Evolutionary conservation across 2,113 vertebrate species (phyloP), one percentile per base, ranked within the genome.

Genomic region (Pachyramphus minor): DNA sequence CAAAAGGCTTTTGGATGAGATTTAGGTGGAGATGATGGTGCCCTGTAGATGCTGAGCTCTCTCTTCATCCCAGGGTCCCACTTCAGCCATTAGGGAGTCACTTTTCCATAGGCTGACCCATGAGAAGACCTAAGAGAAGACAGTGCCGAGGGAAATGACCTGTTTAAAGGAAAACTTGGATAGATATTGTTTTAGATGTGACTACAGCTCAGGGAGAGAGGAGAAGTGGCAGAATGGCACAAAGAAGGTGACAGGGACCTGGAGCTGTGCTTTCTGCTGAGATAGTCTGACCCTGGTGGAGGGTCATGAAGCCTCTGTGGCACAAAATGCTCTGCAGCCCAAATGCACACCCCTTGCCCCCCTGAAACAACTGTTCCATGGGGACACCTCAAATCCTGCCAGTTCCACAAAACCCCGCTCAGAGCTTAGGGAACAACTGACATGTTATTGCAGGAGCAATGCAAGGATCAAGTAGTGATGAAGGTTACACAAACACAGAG

Each of bases 381-480:
- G 45, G 24, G 30, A 9, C 27, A 55, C 31, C 11, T 10, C 12
- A 30, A 4, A 11, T 22, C 33, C 56, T 71, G 35, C 0, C 66
- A 62, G 33, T 31, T 12, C 55, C 58, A 33, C 23, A n/a, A 80
- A 81, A 6, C 3, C 18, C 33, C 0, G 0, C 12, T 22, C 11
- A 17, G 3, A 6, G 35, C 22, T 49, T 1, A 11, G 28, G 71
- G 28, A 62, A 8, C 0, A 2, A 8, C 24, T 42, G 10, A 12
- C 13, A 4, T 30, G 58, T 44, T 53, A n/a, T 7, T 56, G 47
- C 35, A 77, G 64, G n/a, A 62, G 25, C 22, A 71, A 30, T 11
- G 41, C 31, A 6, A 53, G 47, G 59, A 33, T 30, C 19, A 27
- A 37, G 25, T 59, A 45, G 45, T 16, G 56, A 33, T 19, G n/a